phyloP scores from a whole-genome alignment of 2,113 vertebrate species.

The Macquaria ambigua region DNA sequence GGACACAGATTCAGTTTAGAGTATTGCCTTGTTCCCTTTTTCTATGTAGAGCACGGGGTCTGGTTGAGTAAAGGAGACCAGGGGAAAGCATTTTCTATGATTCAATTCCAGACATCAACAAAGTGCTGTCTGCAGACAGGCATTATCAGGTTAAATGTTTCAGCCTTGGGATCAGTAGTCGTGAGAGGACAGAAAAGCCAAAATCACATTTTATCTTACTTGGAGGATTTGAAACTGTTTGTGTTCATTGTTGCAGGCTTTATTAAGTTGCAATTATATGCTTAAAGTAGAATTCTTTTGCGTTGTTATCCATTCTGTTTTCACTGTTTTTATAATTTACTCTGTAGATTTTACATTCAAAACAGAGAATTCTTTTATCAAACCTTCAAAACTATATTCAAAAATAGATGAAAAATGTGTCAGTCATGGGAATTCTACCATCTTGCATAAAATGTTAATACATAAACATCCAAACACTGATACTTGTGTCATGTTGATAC shows the following conservation, averaged over 20 bases:
- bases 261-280: background rate
- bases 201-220: constrained; percentile 52
- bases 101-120: constrained; percentile 61
- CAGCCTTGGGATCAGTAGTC: constrained; percentile 46
- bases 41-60: background rate
- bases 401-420: background rate
- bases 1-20: background rate
- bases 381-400: background rate
- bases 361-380: background rate
- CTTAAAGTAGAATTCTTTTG: background rate
- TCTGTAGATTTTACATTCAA: background rate
- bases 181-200: constrained; percentile 36
- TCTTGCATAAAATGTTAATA: background rate
- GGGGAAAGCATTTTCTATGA: constrained; percentile 41
- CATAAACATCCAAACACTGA: background rate
- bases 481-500: background rate
- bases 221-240: constrained; percentile 22
- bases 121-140: constrained; percentile 41
- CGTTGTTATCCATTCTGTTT: background rate
- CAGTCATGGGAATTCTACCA: background rate
- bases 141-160: constrained; percentile 62
- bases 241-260: constrained; percentile 10
- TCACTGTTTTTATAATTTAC: background rate
- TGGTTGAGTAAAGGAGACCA: constrained; percentile 13
- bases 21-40: background rate